Evolutionary conservation across 1,140 invertebrate species (phyloP).

Genomic region (Drosophila azteca): DNA sequence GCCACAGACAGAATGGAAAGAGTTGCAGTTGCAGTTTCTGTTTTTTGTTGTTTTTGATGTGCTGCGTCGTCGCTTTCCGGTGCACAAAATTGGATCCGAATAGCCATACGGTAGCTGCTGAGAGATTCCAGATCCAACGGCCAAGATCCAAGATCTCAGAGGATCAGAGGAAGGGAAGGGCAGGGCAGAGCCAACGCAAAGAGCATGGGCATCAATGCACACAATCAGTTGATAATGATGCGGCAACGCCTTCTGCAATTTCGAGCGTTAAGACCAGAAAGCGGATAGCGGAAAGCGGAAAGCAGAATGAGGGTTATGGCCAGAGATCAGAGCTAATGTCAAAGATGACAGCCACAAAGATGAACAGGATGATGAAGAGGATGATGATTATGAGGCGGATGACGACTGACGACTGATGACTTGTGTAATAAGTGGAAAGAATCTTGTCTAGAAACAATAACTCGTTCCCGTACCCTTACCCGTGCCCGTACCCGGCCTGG

Average conservation of each 20-base stretch:
- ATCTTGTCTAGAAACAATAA: slow-evolving; percentile 81
- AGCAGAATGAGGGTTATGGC: slow-evolving; percentile 4
- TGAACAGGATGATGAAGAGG: slow-evolving; percentile 41
- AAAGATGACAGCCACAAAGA: slow-evolving; percentile 72
- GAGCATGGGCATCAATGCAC: slow-evolving; percentile 31
- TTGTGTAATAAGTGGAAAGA: slow-evolving; percentile 82
- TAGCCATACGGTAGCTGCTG: slow-evolving; percentile 57
- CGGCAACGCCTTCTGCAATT: slow-evolving; percentile 65
- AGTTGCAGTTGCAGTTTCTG: too few relatives aligned
- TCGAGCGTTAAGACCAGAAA: slow-evolving; percentile 56
- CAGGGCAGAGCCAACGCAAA: too few relatives aligned
- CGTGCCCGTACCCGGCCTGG: slow-evolving; percentile 11
- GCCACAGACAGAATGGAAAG: neutral
- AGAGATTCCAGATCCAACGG: too few relatives aligned
- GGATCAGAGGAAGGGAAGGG: too few relatives aligned
- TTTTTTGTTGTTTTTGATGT: slow-evolving; percentile 25
- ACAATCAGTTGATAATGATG: slow-evolving; percentile 73
- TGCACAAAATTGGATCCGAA: slow-evolving; percentile 31
- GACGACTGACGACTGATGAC: slow-evolving; percentile 61
- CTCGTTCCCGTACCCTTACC: slow-evolving; percentile 45
- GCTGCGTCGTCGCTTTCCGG: slow-evolving; percentile 49
- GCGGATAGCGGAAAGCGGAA: slow-evolving; percentile 6
- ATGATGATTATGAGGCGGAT: slow-evolving; percentile 23
- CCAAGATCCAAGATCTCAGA: too few relatives aligned
- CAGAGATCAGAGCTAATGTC: slow-evolving; percentile 66